phyloP scores from a whole-genome alignment of 92 coral and sea anemone species.

The Bergia puertoricense region DNA sequence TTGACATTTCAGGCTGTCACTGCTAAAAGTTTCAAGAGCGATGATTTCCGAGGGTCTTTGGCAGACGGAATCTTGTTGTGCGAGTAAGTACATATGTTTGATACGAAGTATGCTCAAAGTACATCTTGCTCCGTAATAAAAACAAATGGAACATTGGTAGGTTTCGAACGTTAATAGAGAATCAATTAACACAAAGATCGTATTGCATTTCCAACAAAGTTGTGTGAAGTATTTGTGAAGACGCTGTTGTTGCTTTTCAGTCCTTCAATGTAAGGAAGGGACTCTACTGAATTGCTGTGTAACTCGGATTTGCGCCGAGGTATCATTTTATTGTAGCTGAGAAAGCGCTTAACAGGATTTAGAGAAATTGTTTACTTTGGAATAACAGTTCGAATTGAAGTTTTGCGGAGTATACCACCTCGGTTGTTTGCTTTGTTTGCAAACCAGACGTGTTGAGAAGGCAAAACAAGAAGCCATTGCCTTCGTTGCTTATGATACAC shows the following conservation, averaged over 20 bases:
- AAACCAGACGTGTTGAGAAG: not conserved
- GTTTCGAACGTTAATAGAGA: constrained; percentile 12
- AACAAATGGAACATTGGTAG: not conserved
- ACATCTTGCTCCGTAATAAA: not conserved
- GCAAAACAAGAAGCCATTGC: not conserved
- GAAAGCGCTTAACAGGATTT: not conserved
- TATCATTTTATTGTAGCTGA: not conserved
- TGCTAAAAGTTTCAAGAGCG: constrained; percentile 60
- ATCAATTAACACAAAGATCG: constrained; percentile 38
- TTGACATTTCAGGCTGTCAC: constrained; percentile 69
- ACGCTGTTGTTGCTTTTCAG: not conserved
- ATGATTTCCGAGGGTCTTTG: constrained; percentile 82
- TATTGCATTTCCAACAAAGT: constrained; percentile 1
- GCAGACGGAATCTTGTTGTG: constrained; percentile 85
- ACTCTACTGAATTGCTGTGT: not conserved
- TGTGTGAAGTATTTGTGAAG: not conserved
- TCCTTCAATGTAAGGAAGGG: not conserved
- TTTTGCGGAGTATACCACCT: not conserved
- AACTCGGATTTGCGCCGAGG: not conserved
- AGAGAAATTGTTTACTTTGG: constrained; percentile 13
- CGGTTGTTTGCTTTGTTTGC: not conserved
- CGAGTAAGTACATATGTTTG: constrained; percentile 74
- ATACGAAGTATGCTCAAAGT: not conserved
- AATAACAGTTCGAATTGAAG: not conserved
- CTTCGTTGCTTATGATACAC: no score